A percentile compares a stretch with the other conserved stretches of the same genome.
These are phyloP conservation scores for Baryphthengus martii DNA, from an alignment of 2,113 vertebrate genomes.

Conservation along the genomic window DNA sequence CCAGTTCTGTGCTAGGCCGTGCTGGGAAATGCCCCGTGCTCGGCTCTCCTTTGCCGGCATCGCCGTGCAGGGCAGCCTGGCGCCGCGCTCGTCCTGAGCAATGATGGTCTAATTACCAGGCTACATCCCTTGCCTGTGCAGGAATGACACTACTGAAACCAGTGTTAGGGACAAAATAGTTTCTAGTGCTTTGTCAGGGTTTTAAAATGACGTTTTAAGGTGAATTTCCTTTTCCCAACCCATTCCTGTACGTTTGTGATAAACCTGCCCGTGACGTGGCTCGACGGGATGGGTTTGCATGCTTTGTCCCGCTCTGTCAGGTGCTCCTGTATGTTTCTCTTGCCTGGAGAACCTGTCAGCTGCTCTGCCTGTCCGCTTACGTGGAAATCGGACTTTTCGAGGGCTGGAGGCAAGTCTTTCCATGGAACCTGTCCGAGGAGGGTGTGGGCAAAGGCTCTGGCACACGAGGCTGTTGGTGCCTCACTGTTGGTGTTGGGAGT, in stretches of 20 bases:
- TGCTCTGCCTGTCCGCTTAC: background rate
- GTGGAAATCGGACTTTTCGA: background rate
- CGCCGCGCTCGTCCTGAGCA: accelerated
- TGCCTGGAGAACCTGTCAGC: background rate
- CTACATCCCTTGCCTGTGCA: accelerated
- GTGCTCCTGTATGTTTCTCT: background rate
- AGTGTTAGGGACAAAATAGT: background rate
- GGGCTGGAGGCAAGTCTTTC: background rate
- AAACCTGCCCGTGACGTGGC: background rate
- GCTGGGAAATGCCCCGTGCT: background rate
- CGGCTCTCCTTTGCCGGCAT: background rate
- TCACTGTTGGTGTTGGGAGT: background rate
- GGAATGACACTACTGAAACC: background rate
- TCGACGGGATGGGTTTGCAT: accelerated
- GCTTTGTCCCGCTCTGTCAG: accelerated
- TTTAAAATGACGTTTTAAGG: background rate
- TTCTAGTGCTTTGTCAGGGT: background rate
- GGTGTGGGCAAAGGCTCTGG: background rate
- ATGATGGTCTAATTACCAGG: accelerated
- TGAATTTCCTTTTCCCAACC: background rate
- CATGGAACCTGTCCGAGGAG: accelerated
- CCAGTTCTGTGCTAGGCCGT: background rate
- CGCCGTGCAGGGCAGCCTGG: accelerated
- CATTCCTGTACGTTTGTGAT: background rate
- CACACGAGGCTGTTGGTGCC: too few species aligned